Conservation (phyloP, 2,113 vertebrate species). For the Sylvilagus bachmani region DNA sequence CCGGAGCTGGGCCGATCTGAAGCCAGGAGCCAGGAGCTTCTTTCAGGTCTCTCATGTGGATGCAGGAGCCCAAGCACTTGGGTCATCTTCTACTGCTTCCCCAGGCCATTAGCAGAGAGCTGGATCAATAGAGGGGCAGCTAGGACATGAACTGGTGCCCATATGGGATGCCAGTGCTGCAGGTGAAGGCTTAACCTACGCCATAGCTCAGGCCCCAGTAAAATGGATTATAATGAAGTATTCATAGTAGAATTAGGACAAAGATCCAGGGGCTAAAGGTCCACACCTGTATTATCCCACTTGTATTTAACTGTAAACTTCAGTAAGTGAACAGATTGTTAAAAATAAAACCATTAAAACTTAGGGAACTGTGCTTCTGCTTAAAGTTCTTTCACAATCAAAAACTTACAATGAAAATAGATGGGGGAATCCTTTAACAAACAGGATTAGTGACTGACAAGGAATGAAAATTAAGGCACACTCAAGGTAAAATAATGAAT, state of each 20-base stretch:
- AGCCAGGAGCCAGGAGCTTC: no score
- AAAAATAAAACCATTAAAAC: background rate
- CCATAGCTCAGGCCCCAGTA: background rate
- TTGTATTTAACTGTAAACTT: conserved; percentile 10
- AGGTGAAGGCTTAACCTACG: no score
- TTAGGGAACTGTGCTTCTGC: background rate
- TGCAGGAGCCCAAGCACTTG: no score
- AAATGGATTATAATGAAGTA: conserved; percentile 43
- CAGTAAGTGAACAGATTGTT: conserved; percentile 32
- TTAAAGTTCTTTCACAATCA: conserved; percentile 49
- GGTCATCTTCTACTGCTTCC: no score
- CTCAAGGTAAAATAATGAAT: background rate
- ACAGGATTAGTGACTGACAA: background rate
- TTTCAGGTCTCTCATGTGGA: no score
- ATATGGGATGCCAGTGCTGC: no score
- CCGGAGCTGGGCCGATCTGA: no score
- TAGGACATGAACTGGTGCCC: no score
- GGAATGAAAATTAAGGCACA: conserved; percentile 17
- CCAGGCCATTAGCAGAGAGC: no score
- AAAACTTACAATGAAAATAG: background rate
- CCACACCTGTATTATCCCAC: background rate
- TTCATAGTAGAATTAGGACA: conserved; percentile 43
- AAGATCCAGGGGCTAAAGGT: background rate
- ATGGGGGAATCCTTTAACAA: background rate
- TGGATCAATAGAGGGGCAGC: no score